These are phyloP conservation scores for Thunnus albacares DNA, from an alignment of 2,797 vertebrate species.

Conservation along the genomic window DNA sequence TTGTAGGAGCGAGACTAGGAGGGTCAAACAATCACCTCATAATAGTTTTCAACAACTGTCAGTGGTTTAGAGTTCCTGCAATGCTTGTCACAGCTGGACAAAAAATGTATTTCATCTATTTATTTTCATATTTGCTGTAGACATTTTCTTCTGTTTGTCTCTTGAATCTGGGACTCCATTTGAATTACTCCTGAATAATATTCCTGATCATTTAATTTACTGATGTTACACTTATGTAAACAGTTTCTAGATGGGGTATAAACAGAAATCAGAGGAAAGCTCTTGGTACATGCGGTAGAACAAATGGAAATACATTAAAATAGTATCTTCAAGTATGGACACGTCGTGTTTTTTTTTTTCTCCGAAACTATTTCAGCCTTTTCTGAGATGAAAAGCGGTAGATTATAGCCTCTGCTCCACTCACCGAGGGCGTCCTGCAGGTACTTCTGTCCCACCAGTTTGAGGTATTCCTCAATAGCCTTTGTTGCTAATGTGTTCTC, in stretches of 20 bases:
- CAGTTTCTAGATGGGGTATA: neutral
- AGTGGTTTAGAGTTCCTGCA: slow-evolving; percentile 7
- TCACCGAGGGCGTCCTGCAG: slow-evolving; percentile 97
- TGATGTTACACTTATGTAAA: neutral
- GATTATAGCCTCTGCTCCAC: slow-evolving; percentile 33
- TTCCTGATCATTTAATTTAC: neutral
- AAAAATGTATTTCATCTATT: neutral
- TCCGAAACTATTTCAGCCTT: neutral
- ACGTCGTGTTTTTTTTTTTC: neutral
- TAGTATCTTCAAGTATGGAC: neutral
- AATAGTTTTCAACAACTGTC: neutral
- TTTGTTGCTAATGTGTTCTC: slow-evolving; percentile 99
- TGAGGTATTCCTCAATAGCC: slow-evolving; percentile 99
- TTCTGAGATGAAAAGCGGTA: neutral
- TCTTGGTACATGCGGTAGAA: neutral
- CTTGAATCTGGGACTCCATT: neutral
- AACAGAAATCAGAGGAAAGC: slow-evolving; percentile 3
- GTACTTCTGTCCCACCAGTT: slow-evolving; percentile 99
- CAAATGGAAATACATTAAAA: neutral
- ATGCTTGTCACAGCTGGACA: neutral
- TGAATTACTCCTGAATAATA: too few species aligned
- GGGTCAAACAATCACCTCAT: slow-evolving; percentile 6
- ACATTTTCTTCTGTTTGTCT: neutral
- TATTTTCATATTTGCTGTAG: neutral
- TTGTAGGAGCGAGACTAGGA: slow-evolving; percentile 7